Evolutionary conservation across 2,888 invertebrate genomes (phyloP).

Genomic region (Tetheella fluctuosa): DNA sequence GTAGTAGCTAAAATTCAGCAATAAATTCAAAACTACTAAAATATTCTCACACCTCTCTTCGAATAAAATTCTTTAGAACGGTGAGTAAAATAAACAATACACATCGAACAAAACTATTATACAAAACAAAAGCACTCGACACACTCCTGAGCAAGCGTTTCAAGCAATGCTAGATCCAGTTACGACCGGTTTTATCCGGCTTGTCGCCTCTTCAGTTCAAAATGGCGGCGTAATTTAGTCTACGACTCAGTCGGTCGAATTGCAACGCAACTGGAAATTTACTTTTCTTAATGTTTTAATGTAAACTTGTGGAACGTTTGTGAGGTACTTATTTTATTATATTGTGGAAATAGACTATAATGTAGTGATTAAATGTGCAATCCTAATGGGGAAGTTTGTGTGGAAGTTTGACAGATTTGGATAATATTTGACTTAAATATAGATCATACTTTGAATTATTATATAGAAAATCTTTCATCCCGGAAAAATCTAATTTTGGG

Average conservation of each 20-base stretch:
- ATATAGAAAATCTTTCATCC: too few relatives aligned
- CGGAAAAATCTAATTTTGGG: too few relatives aligned
- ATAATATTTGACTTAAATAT: too few relatives aligned
- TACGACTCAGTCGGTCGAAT: constrained; percentile 16
- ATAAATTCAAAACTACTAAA: too few relatives aligned
- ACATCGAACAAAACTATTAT: not conserved
- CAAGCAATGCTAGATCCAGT: constrained; percentile 42
- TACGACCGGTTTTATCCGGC: constrained; percentile 57
- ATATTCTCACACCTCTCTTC: too few relatives aligned
- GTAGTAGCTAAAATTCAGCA: too few relatives aligned
- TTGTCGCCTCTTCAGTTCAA: constrained; percentile 56
- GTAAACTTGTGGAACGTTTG: not conserved
- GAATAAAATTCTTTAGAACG: too few relatives aligned
- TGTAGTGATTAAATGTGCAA: too few relatives aligned
- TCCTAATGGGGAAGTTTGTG: too few relatives aligned
- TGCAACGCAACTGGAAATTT: constrained; percentile 15
- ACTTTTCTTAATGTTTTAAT: constrained; percentile 20
- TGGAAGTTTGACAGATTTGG: too few relatives aligned
- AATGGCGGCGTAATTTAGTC: constrained; percentile 58
- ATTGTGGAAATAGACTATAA: too few relatives aligned
- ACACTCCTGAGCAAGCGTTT: constrained; percentile 26
- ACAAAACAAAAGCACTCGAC: not conserved
- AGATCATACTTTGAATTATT: too few relatives aligned
- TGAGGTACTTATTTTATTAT: not conserved
- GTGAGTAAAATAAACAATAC: not conserved